These are phyloP conservation scores for Melanotaenia pygmaea DNA, from an alignment of 2,797 vertebrate genomes.

Conservation along the genomic window DNA sequence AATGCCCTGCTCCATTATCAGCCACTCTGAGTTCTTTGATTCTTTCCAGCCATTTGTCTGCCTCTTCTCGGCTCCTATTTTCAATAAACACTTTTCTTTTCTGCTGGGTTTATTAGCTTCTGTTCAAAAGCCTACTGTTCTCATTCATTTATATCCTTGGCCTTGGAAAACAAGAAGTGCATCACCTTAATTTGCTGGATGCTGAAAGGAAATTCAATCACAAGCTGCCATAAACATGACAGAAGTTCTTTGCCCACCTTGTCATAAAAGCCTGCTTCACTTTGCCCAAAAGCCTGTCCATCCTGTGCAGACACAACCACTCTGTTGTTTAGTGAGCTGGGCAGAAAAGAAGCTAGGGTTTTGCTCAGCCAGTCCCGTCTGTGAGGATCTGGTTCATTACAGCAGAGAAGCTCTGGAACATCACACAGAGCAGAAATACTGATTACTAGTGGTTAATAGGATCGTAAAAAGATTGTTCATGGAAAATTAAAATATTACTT, in stretches of 20 bases:
- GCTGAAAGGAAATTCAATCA: slow-evolving; percentile 22
- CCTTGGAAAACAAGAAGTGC: slow-evolving; percentile 29
- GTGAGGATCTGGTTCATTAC: slow-evolving; percentile 89
- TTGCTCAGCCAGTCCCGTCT: slow-evolving; percentile 87
- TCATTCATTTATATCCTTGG: slow-evolving; percentile 40
- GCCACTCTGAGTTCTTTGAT: slow-evolving; percentile 46
- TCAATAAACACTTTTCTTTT: slow-evolving; percentile 45
- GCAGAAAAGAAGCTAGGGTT: slow-evolving; percentile 94
- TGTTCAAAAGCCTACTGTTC: slow-evolving; percentile 53
- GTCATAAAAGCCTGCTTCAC: slow-evolving; percentile 72
- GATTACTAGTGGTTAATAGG: slow-evolving; percentile 15
- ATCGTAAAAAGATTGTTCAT: slow-evolving; percentile 12
- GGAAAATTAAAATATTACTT: slow-evolving; percentile 11
- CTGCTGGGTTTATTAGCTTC: slow-evolving; percentile 42
- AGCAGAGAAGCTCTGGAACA: slow-evolving; percentile 87
- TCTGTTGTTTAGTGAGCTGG: slow-evolving; percentile 75
- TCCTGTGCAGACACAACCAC: slow-evolving; percentile 86
- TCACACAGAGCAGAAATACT: slow-evolving; percentile 22
- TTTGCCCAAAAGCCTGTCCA: slow-evolving; percentile 85
- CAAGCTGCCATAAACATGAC: slow-evolving; percentile 24
- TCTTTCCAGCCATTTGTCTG: slow-evolving; percentile 33
- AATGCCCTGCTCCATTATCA: slow-evolving; percentile 43
- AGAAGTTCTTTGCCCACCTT: slow-evolving; percentile 73
- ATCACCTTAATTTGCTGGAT: slow-evolving; percentile 41
- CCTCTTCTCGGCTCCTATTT: slow-evolving; percentile 29